phyloP scores from a whole-genome alignment of 2,888 invertebrate species.

The Drosophila atroscutellata region DNA sequence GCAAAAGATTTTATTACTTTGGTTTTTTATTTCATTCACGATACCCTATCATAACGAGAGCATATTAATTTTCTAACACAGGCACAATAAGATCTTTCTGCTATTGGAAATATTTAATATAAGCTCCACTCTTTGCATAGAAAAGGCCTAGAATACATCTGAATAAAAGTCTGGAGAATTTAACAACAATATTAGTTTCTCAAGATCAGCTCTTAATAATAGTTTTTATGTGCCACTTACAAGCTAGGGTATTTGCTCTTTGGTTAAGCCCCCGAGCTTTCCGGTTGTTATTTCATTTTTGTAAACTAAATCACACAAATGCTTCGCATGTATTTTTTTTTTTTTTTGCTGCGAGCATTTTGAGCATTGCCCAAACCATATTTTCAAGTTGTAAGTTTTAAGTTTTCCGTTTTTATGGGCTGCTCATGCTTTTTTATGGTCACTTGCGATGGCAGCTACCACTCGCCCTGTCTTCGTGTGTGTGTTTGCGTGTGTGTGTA shows the following conservation, averaged over 20 bases:
- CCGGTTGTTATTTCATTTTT: slow-evolving; percentile 29
- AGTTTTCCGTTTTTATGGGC: slow-evolving; percentile 52
- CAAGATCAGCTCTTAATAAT: not conserved
- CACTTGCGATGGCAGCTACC: slow-evolving; percentile 48
- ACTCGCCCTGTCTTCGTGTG: slow-evolving; percentile 14
- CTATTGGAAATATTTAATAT: no score
- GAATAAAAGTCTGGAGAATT: not conserved
- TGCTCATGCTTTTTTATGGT: slow-evolving; percentile 57
- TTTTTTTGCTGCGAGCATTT: slow-evolving; percentile 29
- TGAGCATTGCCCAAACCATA: slow-evolving; percentile 37
- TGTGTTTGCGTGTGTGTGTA: not conserved
- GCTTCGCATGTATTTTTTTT: slow-evolving; percentile 6
- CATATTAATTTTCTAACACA: not conserved
- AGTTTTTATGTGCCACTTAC: not conserved
- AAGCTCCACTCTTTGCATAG: not conserved
- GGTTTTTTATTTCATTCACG: slow-evolving; percentile 52
- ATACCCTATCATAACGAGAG: slow-evolving; percentile 14
- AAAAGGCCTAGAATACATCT: not conserved
- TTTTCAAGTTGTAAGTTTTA: slow-evolving; percentile 47
- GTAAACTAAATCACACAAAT: slow-evolving; percentile 47
- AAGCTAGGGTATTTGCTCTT: slow-evolving; percentile 9
- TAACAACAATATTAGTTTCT: not conserved
- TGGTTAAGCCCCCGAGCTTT: not conserved
- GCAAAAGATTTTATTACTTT: slow-evolving; percentile 44
- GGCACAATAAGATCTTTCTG: not conserved